phyloP scores from a whole-genome alignment of 2,797 vertebrate species.

The Fistularia tabacaria region DNA sequence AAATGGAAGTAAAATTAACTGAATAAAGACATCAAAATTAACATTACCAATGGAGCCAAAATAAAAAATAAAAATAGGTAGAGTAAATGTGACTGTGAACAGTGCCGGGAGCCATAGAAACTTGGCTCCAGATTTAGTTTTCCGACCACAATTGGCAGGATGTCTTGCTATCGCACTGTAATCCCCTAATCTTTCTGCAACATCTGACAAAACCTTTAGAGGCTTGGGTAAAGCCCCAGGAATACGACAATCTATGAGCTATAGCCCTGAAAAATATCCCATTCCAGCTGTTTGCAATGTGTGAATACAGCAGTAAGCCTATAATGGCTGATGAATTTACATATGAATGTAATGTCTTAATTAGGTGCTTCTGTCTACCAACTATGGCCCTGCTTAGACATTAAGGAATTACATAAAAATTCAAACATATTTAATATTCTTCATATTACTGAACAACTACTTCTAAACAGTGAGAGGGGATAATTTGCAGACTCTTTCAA shows the following conservation, averaged over 20 bases:
- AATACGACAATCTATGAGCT: slow-evolving; percentile 58
- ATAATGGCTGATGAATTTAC: background rate
- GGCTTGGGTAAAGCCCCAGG: slow-evolving; percentile 63
- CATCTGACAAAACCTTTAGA: slow-evolving; percentile 36
- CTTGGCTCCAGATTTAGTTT: slow-evolving; percentile 40
- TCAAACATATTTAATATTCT: too few species aligned
- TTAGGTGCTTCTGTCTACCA: too few species aligned
- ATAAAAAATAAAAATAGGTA: slow-evolving; percentile 24
- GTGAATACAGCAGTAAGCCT: slow-evolving; percentile 37
- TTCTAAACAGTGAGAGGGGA: too few species aligned
- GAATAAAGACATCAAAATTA: too few species aligned
- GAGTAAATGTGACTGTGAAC: slow-evolving; percentile 29
- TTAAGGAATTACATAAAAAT: too few species aligned
- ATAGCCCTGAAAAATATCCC: slow-evolving; percentile 53
- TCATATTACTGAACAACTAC: too few species aligned
- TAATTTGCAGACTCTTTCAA: too few species aligned
- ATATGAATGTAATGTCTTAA: too few species aligned
- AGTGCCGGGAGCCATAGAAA: slow-evolving; percentile 26
- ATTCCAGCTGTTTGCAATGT: slow-evolving; percentile 29
- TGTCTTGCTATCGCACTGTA: slow-evolving; percentile 43
- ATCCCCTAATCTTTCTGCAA: slow-evolving; percentile 38
- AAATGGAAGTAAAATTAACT: slow-evolving; percentile 1
- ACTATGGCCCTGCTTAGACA: too few species aligned
- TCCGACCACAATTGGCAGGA: slow-evolving; percentile 51
- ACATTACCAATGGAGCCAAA: background rate